Evolutionary conservation across 1,140 invertebrate species (phyloP).

Genomic region (Ganaspis sp.): DNA sequence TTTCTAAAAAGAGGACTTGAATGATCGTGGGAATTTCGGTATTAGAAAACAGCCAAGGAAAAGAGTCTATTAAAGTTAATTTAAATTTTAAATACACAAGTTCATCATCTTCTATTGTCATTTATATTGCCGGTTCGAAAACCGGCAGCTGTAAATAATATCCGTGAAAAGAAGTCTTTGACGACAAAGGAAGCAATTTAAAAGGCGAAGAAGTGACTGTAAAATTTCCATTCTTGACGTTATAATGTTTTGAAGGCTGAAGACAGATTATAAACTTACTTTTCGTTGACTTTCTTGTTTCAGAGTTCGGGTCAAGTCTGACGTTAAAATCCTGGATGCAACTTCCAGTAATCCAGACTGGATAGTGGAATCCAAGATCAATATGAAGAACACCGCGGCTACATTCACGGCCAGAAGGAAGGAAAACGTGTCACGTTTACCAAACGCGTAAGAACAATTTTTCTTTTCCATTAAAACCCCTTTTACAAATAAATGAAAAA

Average conservation of each 20-base stretch:
- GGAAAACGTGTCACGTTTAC: slow-evolving; percentile 68
- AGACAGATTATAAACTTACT: slow-evolving; percentile 4
- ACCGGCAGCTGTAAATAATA: neutral
- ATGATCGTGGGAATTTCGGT: too few species aligned
- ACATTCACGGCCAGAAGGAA: slow-evolving; percentile 89
- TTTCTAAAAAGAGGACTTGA: too few species aligned
- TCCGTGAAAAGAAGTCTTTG: neutral
- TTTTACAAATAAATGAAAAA: slow-evolving; percentile 35
- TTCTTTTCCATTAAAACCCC: slow-evolving; percentile 27
- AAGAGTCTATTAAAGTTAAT: neutral
- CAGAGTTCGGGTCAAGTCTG: slow-evolving; percentile 91
- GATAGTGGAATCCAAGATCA: slow-evolving; percentile 90
- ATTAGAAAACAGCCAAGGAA: too few species aligned
- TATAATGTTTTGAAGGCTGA: slow-evolving; percentile 6
- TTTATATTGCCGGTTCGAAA: neutral
- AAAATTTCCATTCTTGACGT: slow-evolving; percentile 15
- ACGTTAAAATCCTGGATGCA: slow-evolving; percentile 88
- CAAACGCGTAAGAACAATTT: slow-evolving; percentile 64
- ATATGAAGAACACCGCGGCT: slow-evolving; percentile 88
- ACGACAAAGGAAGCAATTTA: slow-evolving; percentile 17
- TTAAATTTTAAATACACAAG: neutral
- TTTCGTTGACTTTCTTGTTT: slow-evolving; percentile 59
- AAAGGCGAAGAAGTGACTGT: neutral
- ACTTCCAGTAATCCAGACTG: slow-evolving; percentile 85
- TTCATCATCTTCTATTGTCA: slow-evolving; percentile 15